These are phyloP conservation scores for Tokudaia muenninki DNA, from an alignment of 2,797 vertebrate genomes.

Conservation along the genomic window DNA sequence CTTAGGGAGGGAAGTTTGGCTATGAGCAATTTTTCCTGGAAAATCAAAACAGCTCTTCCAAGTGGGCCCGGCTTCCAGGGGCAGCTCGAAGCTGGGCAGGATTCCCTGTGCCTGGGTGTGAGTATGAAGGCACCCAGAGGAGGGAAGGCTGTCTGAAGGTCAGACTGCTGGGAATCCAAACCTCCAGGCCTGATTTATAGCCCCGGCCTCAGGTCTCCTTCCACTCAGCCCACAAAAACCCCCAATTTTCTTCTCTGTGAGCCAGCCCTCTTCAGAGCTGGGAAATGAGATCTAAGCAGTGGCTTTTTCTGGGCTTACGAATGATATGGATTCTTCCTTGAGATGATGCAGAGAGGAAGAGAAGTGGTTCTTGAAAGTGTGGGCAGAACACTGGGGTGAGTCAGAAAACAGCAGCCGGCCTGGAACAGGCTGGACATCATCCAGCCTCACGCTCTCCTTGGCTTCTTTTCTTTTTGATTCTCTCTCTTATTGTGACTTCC, in stretches of 20 bases:
- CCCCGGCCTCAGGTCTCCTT: not conserved
- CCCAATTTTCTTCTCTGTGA: not conserved
- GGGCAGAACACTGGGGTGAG: not conserved
- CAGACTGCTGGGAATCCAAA: constrained; percentile 63
- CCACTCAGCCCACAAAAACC: constrained; percentile 48
- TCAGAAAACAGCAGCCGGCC: not conserved
- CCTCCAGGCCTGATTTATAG: constrained; percentile 72
- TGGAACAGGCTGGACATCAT: not conserved
- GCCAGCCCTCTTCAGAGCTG: constrained; percentile 17
- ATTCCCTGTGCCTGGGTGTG: constrained; percentile 62
- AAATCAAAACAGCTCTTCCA: constrained; percentile 75
- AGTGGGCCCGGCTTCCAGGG: constrained; percentile 60
- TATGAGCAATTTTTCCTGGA: constrained; percentile 72
- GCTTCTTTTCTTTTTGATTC: not conserved
- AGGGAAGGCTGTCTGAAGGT: constrained; percentile 63
- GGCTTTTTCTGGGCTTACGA: constrained; percentile 54
- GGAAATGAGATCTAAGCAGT: constrained; percentile 40
- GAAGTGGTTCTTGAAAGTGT: constrained; percentile 58
- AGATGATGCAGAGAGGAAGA: constrained; percentile 28
- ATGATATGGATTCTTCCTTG: constrained; percentile 63
- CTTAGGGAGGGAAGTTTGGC: constrained; percentile 72
- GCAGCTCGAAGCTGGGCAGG: constrained; percentile 33
- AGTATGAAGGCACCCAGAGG: constrained; percentile 30
- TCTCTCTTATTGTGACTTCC: not conserved
- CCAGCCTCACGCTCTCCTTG: not conserved